A percentile compares a stretch with the other conserved stretches of the same genome.
These are phyloP conservation scores for Ditylenchus dipsaci DNA, from an alignment of 1,140 invertebrate genomes.

Conservation along the genomic window DNA sequence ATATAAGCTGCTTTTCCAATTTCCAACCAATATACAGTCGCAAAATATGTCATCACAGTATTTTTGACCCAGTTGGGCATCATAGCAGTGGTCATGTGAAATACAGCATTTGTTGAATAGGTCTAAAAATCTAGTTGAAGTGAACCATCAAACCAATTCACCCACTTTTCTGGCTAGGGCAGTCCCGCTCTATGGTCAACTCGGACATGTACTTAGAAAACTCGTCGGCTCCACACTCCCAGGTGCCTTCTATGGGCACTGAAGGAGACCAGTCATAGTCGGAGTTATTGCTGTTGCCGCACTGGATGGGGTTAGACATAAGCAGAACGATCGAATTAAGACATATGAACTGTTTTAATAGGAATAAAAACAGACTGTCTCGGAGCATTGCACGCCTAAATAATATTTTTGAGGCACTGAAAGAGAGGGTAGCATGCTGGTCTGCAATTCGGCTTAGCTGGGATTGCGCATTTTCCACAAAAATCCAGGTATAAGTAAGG, in stretches of 20 bases:
- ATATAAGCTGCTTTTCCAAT: neutral
- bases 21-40: slow-evolving; percentile 5
- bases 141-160: neutral
- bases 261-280: slow-evolving; percentile 1
- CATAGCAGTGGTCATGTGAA: slow-evolving; percentile 23
- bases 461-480: too few species aligned
- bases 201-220: slow-evolving; percentile 12
- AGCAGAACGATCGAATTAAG: too few species aligned
- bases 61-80: slow-evolving; percentile 17
- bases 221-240: slow-evolving; percentile 18
- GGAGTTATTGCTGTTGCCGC: neutral
- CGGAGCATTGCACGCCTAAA: too few species aligned
- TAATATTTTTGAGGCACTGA: too few species aligned
- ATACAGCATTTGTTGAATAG: slow-evolving; percentile 20
- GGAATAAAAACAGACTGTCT: too few species aligned
- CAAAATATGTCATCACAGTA: slow-evolving; percentile 26
- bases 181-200: slow-evolving; percentile 9
- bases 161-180: slow-evolving; percentile 7
- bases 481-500: too few species aligned
- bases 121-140: slow-evolving; percentile 8
- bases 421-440: too few species aligned
- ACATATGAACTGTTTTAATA: too few species aligned
- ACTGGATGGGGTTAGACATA: too few species aligned
- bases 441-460: too few species aligned
- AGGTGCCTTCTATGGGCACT: slow-evolving; percentile 9